Evolutionary conservation across 1,140 invertebrate genomes (phyloP).

Genomic region (Brachionus plicatilis): DNA sequence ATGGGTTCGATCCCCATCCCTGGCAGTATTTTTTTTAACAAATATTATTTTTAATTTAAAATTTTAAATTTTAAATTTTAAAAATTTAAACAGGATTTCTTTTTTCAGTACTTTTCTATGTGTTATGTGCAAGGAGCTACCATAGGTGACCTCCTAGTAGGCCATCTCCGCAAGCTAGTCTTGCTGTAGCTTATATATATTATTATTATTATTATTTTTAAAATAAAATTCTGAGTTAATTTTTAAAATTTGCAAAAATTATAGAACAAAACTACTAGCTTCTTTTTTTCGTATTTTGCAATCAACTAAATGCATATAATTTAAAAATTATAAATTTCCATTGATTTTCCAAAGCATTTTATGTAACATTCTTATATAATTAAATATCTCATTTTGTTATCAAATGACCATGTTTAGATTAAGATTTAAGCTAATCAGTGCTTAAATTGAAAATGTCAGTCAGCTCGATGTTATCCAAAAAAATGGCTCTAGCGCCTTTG

Average conservation of each 20-base stretch:
- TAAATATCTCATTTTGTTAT: too few species aligned
- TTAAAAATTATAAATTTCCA: neutral
- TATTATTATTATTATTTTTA: too few species aligned
- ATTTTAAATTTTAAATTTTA: too few species aligned
- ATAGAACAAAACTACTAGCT: neutral
- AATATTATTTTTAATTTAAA: too few species aligned
- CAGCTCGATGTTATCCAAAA: conserved; percentile 4
- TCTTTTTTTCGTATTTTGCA: neutral
- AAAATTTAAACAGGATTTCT: too few species aligned
- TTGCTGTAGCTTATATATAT: too few species aligned
- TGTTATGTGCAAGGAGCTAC: too few species aligned
- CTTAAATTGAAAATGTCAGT: conserved; percentile 16
- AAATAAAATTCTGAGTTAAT: neutral
- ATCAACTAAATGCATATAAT: neutral
- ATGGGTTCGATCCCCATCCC: conserved; percentile 23
- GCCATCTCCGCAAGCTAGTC: too few species aligned
- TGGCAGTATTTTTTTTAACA: neutral
- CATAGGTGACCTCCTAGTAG: too few species aligned
- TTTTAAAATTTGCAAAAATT: neutral
- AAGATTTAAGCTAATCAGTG: neutral
- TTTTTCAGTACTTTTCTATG: too few species aligned
- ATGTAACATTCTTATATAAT: neutral
- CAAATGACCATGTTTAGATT: neutral
- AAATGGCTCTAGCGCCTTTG: neutral
- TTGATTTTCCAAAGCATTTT: neutral